These are phyloP conservation scores for Apaloderma vittatum DNA, from an alignment of 2,113 vertebrate species.

Conservation along the genomic window DNA sequence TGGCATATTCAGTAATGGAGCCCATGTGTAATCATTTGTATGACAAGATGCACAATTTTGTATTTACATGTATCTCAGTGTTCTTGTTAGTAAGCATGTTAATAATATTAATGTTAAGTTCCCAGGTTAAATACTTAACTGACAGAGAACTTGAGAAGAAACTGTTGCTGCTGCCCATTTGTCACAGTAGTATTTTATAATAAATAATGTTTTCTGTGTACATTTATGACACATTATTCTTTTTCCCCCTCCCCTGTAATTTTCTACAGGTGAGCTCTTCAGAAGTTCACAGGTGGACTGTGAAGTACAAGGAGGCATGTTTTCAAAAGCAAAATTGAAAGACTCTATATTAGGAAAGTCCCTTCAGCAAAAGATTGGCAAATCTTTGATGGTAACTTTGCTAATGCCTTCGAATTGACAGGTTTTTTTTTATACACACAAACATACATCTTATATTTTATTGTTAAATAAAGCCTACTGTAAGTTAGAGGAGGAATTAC, in stretches of 20 bases:
- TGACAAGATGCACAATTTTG: background rate
- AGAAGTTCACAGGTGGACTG: background rate
- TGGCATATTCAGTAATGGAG: background rate
- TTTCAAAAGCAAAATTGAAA: constrained; percentile 11
- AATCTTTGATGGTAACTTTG: background rate
- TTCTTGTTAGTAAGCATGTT: background rate
- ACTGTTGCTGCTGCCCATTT: background rate
- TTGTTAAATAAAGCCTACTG: background rate
- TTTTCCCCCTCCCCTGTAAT: background rate
- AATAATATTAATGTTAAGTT: background rate
- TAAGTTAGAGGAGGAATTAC: background rate
- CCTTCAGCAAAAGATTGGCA: background rate
- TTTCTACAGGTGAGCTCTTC: background rate
- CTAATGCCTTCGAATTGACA: background rate
- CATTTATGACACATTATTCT: background rate
- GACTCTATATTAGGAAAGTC: background rate
- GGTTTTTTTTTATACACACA: background rate
- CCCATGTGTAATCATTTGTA: background rate
- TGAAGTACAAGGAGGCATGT: background rate
- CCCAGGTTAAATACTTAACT: background rate
- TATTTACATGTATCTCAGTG: background rate
- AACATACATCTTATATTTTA: background rate
- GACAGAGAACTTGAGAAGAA: background rate
- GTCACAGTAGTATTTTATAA: background rate
- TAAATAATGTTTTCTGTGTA: background rate